A percentile compares a stretch with the other conserved stretches of the same genome.
phyloP scores from a whole-genome alignment of 1,140 invertebrate species.

The Tribolium madens region DNA sequence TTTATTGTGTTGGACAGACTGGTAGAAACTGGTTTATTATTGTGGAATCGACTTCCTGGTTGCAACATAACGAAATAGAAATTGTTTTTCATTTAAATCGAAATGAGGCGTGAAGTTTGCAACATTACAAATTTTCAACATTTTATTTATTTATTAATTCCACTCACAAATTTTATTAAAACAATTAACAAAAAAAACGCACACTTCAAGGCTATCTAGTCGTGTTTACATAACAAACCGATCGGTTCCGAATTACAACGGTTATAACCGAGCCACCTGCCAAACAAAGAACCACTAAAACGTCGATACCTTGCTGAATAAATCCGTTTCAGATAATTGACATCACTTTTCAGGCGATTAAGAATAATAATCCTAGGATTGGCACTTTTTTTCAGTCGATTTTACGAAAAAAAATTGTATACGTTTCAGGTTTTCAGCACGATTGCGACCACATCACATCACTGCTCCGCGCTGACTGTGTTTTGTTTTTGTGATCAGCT shows the following conservation, averaged over 20 bases:
- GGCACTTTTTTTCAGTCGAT: neutral
- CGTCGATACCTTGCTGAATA: conserved; percentile 48
- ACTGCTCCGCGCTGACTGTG: conserved; percentile 47
- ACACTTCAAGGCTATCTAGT: conserved; percentile 31
- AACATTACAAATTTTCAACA: neutral
- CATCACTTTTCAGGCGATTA: conserved; percentile 1
- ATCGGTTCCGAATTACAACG: conserved; percentile 47
- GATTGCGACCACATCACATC: conserved; percentile 23
- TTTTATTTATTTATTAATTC: neutral
- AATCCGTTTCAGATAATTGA: conserved; percentile 11
- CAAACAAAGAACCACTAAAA: conserved; percentile 54
- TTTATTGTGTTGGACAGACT: neutral
- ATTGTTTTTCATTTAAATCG: conserved; percentile 5
- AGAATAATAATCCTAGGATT: conserved; percentile 1
- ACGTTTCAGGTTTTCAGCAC: neutral
- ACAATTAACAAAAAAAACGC: neutral
- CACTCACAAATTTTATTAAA: neutral
- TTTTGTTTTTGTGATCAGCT: conserved; percentile 62
- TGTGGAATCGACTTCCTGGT: conserved; percentile 13
- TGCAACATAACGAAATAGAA: conserved; percentile 29
- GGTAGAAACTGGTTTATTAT: conserved; percentile 13
- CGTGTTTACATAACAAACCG: conserved; percentile 62
- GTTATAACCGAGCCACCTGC: conserved; percentile 54
- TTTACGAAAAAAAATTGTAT: too few relatives aligned
- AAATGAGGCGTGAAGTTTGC: conserved; percentile 27